Percentiles rank a stretch among this genome's conserved stretches.
phyloP scores from a whole-genome alignment of 2,113 vertebrate species.

The Nycticebus coucang region DNA sequence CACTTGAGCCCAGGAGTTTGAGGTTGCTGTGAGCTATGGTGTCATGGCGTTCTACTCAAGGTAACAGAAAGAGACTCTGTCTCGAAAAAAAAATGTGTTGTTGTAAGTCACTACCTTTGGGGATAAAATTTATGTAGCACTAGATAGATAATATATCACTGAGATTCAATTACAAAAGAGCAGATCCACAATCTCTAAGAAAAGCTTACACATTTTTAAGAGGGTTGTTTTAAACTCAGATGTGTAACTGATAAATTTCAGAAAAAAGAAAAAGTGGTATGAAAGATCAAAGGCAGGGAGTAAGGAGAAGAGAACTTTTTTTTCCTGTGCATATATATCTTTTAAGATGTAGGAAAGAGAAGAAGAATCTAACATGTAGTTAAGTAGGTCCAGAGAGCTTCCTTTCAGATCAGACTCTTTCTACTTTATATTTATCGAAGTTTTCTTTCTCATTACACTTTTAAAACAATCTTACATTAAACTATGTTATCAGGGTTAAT shows the following conservation, averaged over 20 bases:
- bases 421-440: background rate
- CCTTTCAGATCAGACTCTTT: background rate
- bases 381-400: background rate
- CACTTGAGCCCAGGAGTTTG: background rate
- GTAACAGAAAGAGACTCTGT: too few relatives aligned
- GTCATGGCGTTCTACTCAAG: too few relatives aligned
- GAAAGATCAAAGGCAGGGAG: background rate
- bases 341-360: background rate
- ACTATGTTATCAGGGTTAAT: background rate
- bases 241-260: background rate
- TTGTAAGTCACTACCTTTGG: background rate
- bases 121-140: background rate
- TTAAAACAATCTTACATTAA: background rate
- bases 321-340: background rate
- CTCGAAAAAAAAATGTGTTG: background rate
- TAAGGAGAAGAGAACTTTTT: background rate
- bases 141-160: background rate
- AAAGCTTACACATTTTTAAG: background rate
- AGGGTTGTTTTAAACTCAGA: constrained; percentile 19
- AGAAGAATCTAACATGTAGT: background rate
- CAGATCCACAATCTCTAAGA: background rate
- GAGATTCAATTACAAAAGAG: background rate
- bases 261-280: background rate
- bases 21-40: too few relatives aligned
- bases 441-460: background rate